A percentile compares a stretch with the other conserved stretches of the same genome.
Conservation (phyloP, 1,140 invertebrate species). For the Chlorops oryzae region DNA sequence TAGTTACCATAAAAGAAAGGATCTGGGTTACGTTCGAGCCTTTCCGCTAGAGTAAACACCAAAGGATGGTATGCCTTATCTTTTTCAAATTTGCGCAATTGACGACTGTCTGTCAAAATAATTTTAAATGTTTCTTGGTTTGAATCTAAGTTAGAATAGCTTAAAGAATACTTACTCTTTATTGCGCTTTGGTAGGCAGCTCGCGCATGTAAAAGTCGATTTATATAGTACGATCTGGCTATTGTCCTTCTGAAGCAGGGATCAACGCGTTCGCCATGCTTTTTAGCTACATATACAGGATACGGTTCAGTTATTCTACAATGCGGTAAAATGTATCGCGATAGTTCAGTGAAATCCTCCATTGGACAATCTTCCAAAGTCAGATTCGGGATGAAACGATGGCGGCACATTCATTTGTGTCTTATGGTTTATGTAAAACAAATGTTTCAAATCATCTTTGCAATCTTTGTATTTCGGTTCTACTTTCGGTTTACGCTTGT, state of each 20-base stretch:
- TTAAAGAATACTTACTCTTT: slow-evolving; percentile 10
- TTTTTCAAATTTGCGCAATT: neutral
- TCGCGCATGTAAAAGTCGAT: neutral
- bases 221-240: neutral
- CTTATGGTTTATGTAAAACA: neutral
- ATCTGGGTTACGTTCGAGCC: slow-evolving; percentile 11
- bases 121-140: neutral
- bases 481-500: neutral
- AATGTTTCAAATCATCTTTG: neutral
- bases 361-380: slow-evolving; percentile 3
- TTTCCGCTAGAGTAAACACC: slow-evolving; percentile 9
- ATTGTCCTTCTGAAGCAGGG: slow-evolving; percentile 10
- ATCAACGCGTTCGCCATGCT: slow-evolving; percentile 8
- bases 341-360: neutral
- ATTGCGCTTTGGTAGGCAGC: slow-evolving; percentile 8
- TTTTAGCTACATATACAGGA: slow-evolving; percentile 7
- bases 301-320: slow-evolving; percentile 8
- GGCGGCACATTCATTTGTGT: neutral
- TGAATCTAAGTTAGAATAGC: no score
- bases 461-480: no score
- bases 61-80: slow-evolving; percentile 2
- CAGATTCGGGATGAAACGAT: slow-evolving; percentile 10
- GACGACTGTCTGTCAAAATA: neutral
- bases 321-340: no score
- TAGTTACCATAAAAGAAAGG: slow-evolving; percentile 13